A percentile compares a stretch with the other conserved stretches of the same genome.
Conservation (phyloP, 1,140 invertebrate species). For the Papilio dardanus region DNA sequence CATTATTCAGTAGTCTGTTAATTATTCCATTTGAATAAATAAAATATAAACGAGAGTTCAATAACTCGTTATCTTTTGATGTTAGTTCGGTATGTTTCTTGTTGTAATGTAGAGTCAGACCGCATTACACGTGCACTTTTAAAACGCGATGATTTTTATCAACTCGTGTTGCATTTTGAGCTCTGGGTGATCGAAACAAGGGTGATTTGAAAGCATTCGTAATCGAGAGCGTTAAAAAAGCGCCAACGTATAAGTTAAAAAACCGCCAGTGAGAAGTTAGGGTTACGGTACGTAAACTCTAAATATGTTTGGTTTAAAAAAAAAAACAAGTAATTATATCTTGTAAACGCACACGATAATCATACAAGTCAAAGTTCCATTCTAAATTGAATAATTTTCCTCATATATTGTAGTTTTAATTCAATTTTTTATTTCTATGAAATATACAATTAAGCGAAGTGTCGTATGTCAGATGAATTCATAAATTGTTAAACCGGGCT, state of each 20-base stretch:
- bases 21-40: conserved; percentile 9
- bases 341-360: too few species aligned
- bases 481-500: not conserved
- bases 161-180: too few species aligned
- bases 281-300: too few species aligned
- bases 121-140: too few species aligned
- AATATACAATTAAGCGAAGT: not conserved
- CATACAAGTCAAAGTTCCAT: not conserved
- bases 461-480: not conserved
- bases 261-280: too few species aligned
- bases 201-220: too few species aligned
- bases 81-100: not conserved
- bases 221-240: too few species aligned
- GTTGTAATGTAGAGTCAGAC: not conserved
- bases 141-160: too few species aligned
- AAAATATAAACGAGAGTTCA: conserved; percentile 11
- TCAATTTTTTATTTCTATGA: not conserved
- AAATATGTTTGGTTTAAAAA: too few species aligned
- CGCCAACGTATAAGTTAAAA: too few species aligned
- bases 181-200: too few species aligned
- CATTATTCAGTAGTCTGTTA: not conserved
- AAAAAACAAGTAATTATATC: too few species aligned
- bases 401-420: conserved; percentile 15
- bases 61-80: conserved; percentile 11
- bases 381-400: not conserved